Evolutionary conservation across 2,113 vertebrate genomes (phyloP), one percentile per base, ranked within the genome.

Genomic region (Aegotheles bennettii): DNA sequence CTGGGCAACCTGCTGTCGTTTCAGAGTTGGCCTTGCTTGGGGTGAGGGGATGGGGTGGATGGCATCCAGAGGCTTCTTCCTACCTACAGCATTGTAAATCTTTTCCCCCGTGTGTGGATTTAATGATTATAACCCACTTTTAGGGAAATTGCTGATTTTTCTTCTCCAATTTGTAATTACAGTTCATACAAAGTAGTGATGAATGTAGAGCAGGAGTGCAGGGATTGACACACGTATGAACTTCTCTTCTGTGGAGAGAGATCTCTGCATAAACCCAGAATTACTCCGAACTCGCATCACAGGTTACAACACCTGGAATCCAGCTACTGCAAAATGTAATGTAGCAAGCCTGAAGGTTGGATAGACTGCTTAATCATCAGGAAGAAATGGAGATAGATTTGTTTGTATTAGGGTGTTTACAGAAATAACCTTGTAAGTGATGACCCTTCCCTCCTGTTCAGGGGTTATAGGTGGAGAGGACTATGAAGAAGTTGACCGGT

Each of bases 401-500:
- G 33, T 68, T 63, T 51, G 38, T 63, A 38, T 25, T 18, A 13
- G 26, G 10, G 4, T 42, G 11, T 50, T 57, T 24, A 92, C n/a
- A 57, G 77, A 76, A 79, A 15, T 87, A 76, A 73, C 70, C 61
- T 38, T 56, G 42, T 61, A 38, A 23, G 10, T 97, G 60, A 95
- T 35, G 17, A 57, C 11, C 36, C 80, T 0, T 89, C 23, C 74
- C 38, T 93, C 65, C 51, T 96, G 54, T 90, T n/a, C 23, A 99
- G 99, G 98, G 92, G 56, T 98, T 24, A 48, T 99, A 59, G 76
- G 98, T 26, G 98, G 98, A 5, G 99, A 99, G 57, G 99, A 99
- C 96, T 99, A 98, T 4, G 99, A 99, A 77, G 99, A 99, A 84
- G 94, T 97, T 67, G 98, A 99, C 83, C 97, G 99, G 78, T 98